Conservation (phyloP, 2,888 invertebrate genomes). For the Papilio demoleus region DNA sequence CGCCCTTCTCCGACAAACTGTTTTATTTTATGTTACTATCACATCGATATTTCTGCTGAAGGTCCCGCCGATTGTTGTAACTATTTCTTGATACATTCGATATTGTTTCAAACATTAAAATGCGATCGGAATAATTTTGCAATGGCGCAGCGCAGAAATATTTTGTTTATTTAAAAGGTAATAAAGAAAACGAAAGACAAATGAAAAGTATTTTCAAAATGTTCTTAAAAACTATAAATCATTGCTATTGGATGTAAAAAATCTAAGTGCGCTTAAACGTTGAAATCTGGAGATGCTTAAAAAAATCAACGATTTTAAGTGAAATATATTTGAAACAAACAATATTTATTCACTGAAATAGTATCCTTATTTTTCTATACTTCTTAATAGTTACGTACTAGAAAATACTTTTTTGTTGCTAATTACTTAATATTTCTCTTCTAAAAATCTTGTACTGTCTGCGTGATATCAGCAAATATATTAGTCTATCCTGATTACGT, state of each 20-base stretch:
- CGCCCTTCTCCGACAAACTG: conserved; percentile 78
- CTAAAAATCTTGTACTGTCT: no score
- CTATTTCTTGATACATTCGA: conserved; percentile 35
- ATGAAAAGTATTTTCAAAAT: background rate
- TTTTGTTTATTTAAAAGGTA: conserved; percentile 4
- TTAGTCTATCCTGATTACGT: background rate
- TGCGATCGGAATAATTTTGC: conserved; percentile 15
- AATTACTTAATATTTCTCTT: no score
- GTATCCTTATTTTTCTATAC: no score
- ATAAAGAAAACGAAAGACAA: background rate
- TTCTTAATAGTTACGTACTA: no score
- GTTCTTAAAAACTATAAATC: background rate
- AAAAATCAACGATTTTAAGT: background rate
- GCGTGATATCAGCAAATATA: no score
- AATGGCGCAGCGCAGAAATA: background rate
- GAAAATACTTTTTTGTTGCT: no score
- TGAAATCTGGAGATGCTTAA: background rate
- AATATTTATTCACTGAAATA: no score
- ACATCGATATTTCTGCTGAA: conserved; percentile 69
- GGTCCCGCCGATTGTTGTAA: conserved; percentile 58
- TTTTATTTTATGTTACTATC: conserved; percentile 74
- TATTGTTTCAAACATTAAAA: conserved; percentile 7
- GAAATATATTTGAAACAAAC: no score
- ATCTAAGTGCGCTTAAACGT: background rate
- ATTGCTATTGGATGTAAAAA: background rate